These are phyloP conservation scores for Agonopterix heracliana DNA, from an alignment of 2,888 invertebrate species.

Conservation along the genomic window DNA sequence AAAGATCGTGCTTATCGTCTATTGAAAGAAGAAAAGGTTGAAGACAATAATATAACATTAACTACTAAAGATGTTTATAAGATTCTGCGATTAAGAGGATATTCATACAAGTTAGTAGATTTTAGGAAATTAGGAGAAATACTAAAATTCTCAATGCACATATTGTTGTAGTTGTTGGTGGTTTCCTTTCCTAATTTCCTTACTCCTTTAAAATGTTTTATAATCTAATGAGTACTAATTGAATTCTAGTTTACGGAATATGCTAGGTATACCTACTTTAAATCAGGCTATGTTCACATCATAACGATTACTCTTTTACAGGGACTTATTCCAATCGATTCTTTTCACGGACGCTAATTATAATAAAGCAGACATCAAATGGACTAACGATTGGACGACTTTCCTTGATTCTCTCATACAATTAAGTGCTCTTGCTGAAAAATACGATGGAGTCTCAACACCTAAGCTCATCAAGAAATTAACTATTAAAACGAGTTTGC, in stretches of 20 bases:
- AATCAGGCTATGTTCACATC: too few species aligned
- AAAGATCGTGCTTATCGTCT: conserved; percentile 3
- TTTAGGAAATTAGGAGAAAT: too few species aligned
- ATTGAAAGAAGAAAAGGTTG: conserved; percentile 6
- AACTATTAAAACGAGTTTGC: conserved; percentile 20
- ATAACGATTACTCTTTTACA: conserved; percentile 20
- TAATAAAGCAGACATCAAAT: conserved; percentile 23
- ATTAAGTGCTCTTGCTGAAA: conserved; percentile 21
- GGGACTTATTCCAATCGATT: conserved; percentile 29
- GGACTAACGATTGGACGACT: conserved; percentile 28
- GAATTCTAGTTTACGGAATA: too few species aligned
- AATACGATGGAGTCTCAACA: conserved; percentile 23
- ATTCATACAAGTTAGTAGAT: conserved; percentile 24
- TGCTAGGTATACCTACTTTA: too few species aligned
- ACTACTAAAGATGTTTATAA: conserved; percentile 28
- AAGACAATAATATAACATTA: conserved; percentile 15
- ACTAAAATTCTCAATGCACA: too few species aligned
- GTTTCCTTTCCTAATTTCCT: too few species aligned
- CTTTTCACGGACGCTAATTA: conserved; percentile 17
- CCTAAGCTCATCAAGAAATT: conserved; percentile 24
- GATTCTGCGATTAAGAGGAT: conserved; percentile 25
- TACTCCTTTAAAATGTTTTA: too few species aligned
- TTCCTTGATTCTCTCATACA: conserved; percentile 32
- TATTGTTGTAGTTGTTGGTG: too few species aligned
- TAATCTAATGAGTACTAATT: too few species aligned